A percentile compares a stretch with the other conserved stretches of the same genome.
phyloP scores from a whole-genome alignment of 2,797 vertebrate genomes.

The Gymnothorax reevesii region DNA sequence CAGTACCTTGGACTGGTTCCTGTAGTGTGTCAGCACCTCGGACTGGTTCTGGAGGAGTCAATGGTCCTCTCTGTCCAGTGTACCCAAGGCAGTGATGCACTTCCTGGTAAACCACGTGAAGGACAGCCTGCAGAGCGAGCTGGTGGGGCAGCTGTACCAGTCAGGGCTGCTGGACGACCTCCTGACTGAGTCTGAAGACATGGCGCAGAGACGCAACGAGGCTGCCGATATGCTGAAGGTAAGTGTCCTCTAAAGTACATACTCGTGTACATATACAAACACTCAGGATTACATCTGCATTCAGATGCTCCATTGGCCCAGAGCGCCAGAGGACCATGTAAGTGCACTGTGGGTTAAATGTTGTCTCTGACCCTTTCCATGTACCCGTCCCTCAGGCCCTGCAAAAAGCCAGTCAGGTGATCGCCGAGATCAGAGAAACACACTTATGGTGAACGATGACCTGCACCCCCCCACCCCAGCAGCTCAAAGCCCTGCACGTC shows the following conservation, averaged over 20 bases:
- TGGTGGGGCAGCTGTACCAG: slow-evolving; percentile 95
- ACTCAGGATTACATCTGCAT: neutral
- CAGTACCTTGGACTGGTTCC: neutral
- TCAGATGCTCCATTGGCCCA: neutral
- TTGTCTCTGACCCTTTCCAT: neutral
- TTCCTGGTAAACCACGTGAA: slow-evolving; percentile 98
- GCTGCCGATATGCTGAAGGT: slow-evolving; percentile 98
- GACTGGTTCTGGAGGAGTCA: no score
- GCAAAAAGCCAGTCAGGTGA: slow-evolving; percentile 96
- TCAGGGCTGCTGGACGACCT: slow-evolving; percentile 87
- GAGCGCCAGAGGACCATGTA: neutral
- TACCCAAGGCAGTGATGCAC: slow-evolving; percentile 98
- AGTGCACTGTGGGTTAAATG: no score
- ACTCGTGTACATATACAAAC: neutral
- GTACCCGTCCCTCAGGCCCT: slow-evolving; percentile 74
- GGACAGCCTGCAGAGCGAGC: slow-evolving; percentile 94
- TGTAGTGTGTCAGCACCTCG: neutral
- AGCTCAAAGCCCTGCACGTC: slow-evolving; percentile 13
- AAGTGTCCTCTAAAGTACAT: slow-evolving; percentile 26
- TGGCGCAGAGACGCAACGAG: slow-evolving; percentile 95
- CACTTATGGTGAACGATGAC: slow-evolving; percentile 88
- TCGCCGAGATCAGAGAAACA: slow-evolving; percentile 95
- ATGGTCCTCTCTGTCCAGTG: slow-evolving; percentile 69
- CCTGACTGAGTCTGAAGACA: slow-evolving; percentile 96
- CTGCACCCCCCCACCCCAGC: neutral